Evolutionary conservation across 2,113 vertebrate species (phyloP).

Genomic region (Rhinolophus ferrumequinum): DNA sequence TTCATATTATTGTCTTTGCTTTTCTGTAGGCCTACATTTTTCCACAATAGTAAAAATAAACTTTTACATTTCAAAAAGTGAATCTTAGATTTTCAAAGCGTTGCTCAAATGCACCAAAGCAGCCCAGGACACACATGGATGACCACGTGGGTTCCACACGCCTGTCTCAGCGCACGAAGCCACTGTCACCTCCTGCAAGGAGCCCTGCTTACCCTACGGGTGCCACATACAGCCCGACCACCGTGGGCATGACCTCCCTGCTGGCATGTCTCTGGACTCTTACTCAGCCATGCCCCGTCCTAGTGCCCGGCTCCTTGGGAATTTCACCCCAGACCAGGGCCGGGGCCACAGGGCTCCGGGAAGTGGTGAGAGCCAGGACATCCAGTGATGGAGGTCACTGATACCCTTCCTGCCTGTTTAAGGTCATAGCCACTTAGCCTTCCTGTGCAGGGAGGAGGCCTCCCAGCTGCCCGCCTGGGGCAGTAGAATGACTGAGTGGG

Average conservation of each 20-base stretch:
- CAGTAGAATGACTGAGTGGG: rapidly evolving
- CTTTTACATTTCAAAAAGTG: background rate
- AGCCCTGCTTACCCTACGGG: rapidly evolving
- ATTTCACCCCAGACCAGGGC: background rate
- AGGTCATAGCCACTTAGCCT: background rate
- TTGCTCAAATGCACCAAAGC: no score
- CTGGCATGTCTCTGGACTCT: rapidly evolving
- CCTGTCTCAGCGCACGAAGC: rapidly evolving
- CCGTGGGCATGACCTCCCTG: rapidly evolving
- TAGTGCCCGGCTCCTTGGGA: no score
- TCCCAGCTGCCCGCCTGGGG: rapidly evolving
- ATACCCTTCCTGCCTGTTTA: rapidly evolving
- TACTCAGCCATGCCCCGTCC: background rate
- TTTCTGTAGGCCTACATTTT: background rate
- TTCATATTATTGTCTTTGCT: background rate
- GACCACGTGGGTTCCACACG: rapidly evolving
- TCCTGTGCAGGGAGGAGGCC: rapidly evolving
- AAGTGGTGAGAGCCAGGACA: rapidly evolving
- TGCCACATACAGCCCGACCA: rapidly evolving
- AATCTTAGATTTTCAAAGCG: background rate
- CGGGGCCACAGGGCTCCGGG: background rate
- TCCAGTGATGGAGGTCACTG: rapidly evolving
- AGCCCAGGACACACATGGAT: rapidly evolving
- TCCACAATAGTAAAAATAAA: background rate
- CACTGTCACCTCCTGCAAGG: rapidly evolving